A percentile compares a stretch with the other conserved stretches of the same genome.
Evolutionary conservation across 2,888 invertebrate species (phyloP).

Genomic region (Crocallis elinguaria): DNA sequence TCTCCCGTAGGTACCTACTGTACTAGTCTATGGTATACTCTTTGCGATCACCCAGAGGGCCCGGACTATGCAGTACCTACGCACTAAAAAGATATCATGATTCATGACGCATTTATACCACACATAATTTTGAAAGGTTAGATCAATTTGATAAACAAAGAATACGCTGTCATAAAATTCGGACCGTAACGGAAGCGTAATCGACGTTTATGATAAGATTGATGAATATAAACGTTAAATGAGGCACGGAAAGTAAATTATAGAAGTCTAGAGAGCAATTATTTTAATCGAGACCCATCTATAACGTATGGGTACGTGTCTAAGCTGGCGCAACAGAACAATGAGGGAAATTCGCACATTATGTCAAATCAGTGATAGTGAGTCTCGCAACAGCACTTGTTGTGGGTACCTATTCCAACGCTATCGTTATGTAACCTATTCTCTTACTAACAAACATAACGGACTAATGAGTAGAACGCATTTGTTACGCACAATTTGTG

Average conservation of each 20-base stretch:
- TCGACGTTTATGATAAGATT: constrained; percentile 4
- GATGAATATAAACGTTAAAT: background rate
- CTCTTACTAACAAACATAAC: background rate
- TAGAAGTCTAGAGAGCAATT: background rate
- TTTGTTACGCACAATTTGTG: too few relatives aligned
- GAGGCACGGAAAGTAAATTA: constrained; percentile 5
- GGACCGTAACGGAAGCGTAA: constrained; percentile 12
- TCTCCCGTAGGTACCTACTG: too few relatives aligned
- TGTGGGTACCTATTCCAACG: background rate
- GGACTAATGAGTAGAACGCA: too few relatives aligned
- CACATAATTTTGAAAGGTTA: constrained; percentile 26
- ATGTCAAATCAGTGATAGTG: constrained; percentile 37
- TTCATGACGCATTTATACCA: constrained; percentile 22
- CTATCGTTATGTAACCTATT: background rate
- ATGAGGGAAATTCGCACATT: constrained; percentile 56
- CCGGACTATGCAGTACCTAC: background rate
- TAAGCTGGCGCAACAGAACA: constrained; percentile 39
- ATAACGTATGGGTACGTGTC: constrained; percentile 34
- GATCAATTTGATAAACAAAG: constrained; percentile 26
- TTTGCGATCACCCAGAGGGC: background rate
- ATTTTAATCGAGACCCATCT: constrained; percentile 19
- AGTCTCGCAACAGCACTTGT: constrained; percentile 10
- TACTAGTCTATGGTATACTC: too few relatives aligned
- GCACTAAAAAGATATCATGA: background rate
- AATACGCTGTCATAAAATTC: constrained; percentile 10